phyloP scores from a whole-genome alignment of 2,797 vertebrate genomes.

The Cirrhinus molitorella region DNA sequence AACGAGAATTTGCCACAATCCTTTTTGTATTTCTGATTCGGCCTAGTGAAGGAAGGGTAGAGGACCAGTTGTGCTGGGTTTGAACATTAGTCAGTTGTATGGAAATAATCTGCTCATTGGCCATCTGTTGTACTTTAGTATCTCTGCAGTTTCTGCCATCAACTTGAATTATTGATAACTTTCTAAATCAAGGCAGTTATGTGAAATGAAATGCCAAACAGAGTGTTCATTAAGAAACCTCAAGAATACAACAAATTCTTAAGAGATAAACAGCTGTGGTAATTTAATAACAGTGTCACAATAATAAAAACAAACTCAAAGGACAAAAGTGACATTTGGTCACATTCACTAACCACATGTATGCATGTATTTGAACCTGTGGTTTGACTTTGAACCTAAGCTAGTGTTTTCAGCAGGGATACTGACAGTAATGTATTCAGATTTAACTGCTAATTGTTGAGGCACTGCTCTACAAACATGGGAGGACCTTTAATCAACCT shows the following conservation, averaged over 20 bases:
- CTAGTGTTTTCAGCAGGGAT: not conserved
- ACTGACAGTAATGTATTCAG: not conserved
- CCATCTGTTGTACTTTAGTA: slow-evolving; percentile 35
- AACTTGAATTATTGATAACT: slow-evolving; percentile 41
- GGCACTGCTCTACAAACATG: not conserved
- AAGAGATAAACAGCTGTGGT: slow-evolving; percentile 14
- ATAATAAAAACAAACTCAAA: not conserved
- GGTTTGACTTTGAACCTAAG: not conserved
- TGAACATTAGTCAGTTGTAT: slow-evolving; percentile 19
- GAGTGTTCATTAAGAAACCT: slow-evolving; percentile 8
- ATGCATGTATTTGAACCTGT: not conserved
- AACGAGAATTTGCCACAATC: slow-evolving; percentile 24
- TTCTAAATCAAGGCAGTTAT: slow-evolving; percentile 37
- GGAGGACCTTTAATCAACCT: not conserved
- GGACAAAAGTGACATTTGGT: not conserved
- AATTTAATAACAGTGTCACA: not conserved
- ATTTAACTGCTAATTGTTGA: not conserved
- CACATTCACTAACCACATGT: not conserved
- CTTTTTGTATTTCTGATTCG: slow-evolving; percentile 7
- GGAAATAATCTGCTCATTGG: slow-evolving; percentile 35
- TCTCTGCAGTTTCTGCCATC: slow-evolving; percentile 33
- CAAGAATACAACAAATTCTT: slow-evolving; percentile 1
- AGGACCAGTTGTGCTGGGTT: slow-evolving; percentile 11
- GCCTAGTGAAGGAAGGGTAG: not conserved
- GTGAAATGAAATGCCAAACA: slow-evolving; percentile 35